A percentile compares a stretch with the other conserved stretches of the same genome.
These are phyloP conservation scores for Actias luna DNA, from an alignment of 2,888 invertebrate species.

Conservation along the genomic window DNA sequence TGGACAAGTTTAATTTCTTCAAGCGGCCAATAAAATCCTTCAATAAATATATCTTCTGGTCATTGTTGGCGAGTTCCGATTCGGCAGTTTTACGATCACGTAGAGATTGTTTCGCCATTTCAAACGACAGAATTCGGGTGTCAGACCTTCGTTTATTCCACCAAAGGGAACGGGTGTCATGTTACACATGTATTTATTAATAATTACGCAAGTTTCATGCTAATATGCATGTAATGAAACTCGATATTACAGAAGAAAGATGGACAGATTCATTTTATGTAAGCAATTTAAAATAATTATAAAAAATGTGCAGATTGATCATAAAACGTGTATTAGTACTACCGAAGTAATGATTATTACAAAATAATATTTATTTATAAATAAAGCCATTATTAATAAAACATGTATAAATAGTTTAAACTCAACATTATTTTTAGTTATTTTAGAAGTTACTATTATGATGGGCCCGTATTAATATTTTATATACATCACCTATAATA, in stretches of 20 bases:
- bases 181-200: constrained; percentile 26
- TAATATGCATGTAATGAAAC: constrained; percentile 13
- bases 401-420: too few species aligned
- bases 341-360: too few species aligned
- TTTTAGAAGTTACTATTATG: neutral
- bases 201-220: constrained; percentile 23
- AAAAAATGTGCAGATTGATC: neutral
- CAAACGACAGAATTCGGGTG: constrained; percentile 23
- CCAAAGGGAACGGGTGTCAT: constrained; percentile 24
- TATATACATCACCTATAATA: neutral
- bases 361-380: too few species aligned
- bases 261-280: neutral
- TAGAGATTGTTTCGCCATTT: constrained; percentile 31
- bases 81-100: constrained; percentile 53
- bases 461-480: neutral
- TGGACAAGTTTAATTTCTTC: constrained; percentile 55
- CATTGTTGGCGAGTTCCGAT: constrained; percentile 55
- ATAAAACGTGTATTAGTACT: too few species aligned
- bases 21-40: constrained; percentile 54
- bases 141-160: constrained; percentile 25
- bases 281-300: neutral
- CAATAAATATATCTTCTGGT: constrained; percentile 55
- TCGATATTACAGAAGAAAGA: constrained; percentile 2
- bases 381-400: neutral
- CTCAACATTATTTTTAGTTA: neutral